Evolutionary conservation across 2,113 vertebrate genomes (phyloP).

Genomic region (Enhydra lutris): DNA sequence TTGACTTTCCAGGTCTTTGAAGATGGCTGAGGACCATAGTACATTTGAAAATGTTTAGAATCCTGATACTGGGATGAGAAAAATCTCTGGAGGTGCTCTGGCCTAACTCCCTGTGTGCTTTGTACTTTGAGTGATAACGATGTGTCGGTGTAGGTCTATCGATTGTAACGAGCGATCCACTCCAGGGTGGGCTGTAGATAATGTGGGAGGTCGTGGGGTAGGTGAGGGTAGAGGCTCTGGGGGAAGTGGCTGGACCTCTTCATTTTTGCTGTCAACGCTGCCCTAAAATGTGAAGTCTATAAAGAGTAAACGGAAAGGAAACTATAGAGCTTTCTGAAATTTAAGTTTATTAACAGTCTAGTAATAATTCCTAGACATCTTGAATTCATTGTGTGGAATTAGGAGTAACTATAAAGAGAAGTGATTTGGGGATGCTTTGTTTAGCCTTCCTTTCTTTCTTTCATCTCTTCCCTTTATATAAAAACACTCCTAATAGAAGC

Average conservation of each 20-base stretch:
- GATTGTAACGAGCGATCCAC: too few relatives aligned
- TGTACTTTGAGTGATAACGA: not conserved
- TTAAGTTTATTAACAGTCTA: not conserved
- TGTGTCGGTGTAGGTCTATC: not conserved
- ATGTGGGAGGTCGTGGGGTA: too few relatives aligned
- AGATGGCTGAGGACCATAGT: not conserved
- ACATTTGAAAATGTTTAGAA: not conserved
- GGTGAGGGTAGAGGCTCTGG: accelerated
- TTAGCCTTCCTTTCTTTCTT: not conserved
- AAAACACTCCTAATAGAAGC: not conserved
- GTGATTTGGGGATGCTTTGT: not conserved
- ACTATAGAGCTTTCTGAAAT: not conserved
- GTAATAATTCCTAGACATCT: not conserved
- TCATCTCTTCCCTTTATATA: not conserved
- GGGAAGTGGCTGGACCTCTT: not conserved
- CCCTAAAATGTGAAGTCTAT: not conserved
- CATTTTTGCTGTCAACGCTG: not conserved
- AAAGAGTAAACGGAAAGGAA: not conserved
- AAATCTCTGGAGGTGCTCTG: not conserved
- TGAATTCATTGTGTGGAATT: not conserved
- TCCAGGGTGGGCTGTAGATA: not conserved
- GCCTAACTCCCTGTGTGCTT: not conserved
- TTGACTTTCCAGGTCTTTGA: not conserved
- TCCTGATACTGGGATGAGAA: not conserved
- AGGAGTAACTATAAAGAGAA: not conserved